Evolutionary conservation across 2,113 vertebrate species (phyloP), one percentile per base, ranked within the genome.

Genomic region (Trochalopteron elliotii): DNA sequence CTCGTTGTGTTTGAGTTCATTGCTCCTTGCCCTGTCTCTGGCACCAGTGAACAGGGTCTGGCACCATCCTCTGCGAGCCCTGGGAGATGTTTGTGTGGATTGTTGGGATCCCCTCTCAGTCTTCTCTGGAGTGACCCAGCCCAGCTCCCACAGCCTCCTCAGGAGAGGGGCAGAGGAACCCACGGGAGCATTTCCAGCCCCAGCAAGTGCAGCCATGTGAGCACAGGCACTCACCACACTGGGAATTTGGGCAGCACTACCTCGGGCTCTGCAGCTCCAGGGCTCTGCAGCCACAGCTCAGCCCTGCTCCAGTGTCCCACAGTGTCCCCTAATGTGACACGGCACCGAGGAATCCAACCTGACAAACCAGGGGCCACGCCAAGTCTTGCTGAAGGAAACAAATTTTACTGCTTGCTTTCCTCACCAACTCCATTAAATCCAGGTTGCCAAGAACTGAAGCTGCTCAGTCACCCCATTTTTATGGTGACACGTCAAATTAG

Each of bases 181-280:
- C 14, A 3, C 1, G 3, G 1, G 8, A 12, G 45, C 2, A 1
- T 35, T 42, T 52, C 14, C 55, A 67, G 85, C 5, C 52, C 0
- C 68, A 50, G 47, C 49, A 35, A 56, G 45, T 0, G 7, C 20
- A 33, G 25, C 78, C 40, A 42, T 9, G 50, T 2, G 39, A 67
- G 33, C 88, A 59, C 17, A 22, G 22, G 12, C 3, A 5, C 20
- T 55, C 83, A 21, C 8, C 25, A 19, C 4, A 3, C 47, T 8
- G 33, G 15, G 69, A 33, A 20, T 45, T 77, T 4, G 9, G 79
- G 39, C 63, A 47, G 71, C 20, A 52, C 13, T 4, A 57, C 39
- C 37, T 22, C 6, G 12, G 24, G 40, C 42, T 79, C 31, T 35
- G 47, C 21, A 87, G 69, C 85, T 83, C 88, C 71, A 59, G 74